Evolutionary conservation across 2,797 vertebrate genomes (phyloP), one percentile per base, ranked within the genome.

Genomic region (Betta splendens): DNA sequence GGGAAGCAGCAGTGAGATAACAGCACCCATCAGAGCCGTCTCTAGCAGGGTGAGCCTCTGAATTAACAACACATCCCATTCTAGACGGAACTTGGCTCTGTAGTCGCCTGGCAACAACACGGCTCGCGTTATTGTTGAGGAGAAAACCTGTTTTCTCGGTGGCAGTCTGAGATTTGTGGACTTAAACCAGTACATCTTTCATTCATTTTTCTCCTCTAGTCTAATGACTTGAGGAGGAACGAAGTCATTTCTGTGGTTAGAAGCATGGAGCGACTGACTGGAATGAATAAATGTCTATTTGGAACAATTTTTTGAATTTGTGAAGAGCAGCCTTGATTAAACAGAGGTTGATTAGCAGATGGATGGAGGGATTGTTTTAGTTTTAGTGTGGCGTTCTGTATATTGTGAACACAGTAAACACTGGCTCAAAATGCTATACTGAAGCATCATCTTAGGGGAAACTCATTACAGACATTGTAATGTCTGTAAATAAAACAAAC

Each of bases 51-150:
- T 12, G 56, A 77, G 69, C 71, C 77, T 83, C 78, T 89, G 86
- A 80, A 79, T 89, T 83, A 84, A 84, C 85, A 87, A 87, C 81
- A 79, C 76, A 77, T 84, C 89, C 80, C 78, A 82, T 84, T 87
- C 90, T 85, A 69, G 77, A 74, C 53, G 39, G 83, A 71, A 81
- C 77, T 64, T 59, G 82, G 69, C 72, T 84, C 72, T 75, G 61
- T 43, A 44, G 88, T 92, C 71, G 85, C 90, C 68, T 84, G 85
- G 90, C 89, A 93, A 93, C 90, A 74, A 79, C 84, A 85, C 75
- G 61, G 52, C 58, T 75, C 16, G 26, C 32, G 53, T 79, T 62
- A 60, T n/a, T 59, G 67, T 69, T 9, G 25, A 75, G 79, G 63
- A 52, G 66, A 76, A 48, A 61, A 72, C 37, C 75, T 50, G 69